These are phyloP conservation scores for Australoheros facetus DNA, from an alignment of 2,797 vertebrate species.

Conservation along the genomic window DNA sequence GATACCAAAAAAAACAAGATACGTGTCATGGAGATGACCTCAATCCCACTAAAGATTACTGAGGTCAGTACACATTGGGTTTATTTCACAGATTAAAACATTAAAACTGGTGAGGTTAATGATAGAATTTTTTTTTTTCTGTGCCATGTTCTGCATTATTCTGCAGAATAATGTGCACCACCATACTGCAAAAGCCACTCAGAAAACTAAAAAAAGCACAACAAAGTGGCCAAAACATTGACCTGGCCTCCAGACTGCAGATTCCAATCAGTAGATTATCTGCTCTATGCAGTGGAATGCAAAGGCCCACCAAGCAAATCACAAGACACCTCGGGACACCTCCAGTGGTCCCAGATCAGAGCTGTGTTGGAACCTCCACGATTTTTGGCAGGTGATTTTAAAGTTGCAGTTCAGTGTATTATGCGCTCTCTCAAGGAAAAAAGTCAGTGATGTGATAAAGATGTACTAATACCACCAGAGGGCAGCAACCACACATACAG, in stretches of 20 bases:
- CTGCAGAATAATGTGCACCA: too few relatives aligned
- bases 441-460: background rate
- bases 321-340: background rate
- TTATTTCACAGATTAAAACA: background rate
- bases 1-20: too few relatives aligned
- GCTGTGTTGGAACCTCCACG: background rate
- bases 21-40: background rate
- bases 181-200: too few relatives aligned
- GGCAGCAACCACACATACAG: conserved; percentile 17
- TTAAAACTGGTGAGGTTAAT: background rate
- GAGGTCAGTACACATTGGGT: background rate
- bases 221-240: too few relatives aligned
- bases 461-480: conserved; percentile 30
- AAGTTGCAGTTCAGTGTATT: background rate
- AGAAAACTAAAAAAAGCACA: too few relatives aligned
- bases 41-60: background rate
- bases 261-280: background rate
- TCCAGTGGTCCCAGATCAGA: background rate
- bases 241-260: background rate
- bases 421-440: background rate
- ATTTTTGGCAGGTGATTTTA: background rate
- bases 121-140: too few relatives aligned
- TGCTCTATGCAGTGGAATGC: background rate
- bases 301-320: background rate
- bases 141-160: too few relatives aligned